A percentile compares a stretch with the other conserved stretches of the same genome.
Evolutionary conservation across 2,113 vertebrate species (phyloP).

Genomic region (Toxotes chatareus): DNA sequence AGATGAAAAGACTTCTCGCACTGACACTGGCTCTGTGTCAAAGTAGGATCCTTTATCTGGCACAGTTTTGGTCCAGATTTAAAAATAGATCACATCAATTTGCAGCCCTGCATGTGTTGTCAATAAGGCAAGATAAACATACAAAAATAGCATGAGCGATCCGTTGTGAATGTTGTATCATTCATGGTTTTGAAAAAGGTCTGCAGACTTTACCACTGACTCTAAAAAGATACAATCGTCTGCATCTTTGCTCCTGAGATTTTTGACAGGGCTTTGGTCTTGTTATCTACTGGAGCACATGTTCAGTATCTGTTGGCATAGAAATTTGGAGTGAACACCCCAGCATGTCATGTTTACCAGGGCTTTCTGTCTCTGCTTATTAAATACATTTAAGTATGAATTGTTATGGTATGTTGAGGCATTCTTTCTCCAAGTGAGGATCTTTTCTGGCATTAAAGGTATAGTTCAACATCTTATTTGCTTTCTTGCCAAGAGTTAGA

Average conservation of each 20-base stretch:
- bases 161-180: conserved; percentile 16
- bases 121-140: conserved; percentile 37
- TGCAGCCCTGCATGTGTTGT: conserved; percentile 43
- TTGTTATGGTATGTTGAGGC: not conserved
- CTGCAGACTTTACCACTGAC: conserved; percentile 19
- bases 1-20: conserved; percentile 55
- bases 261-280: conserved; percentile 40
- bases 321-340: conserved; percentile 21
- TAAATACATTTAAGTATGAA: not conserved
- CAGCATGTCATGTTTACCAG: not conserved
- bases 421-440: not conserved
- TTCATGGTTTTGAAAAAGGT: conserved; percentile 26
- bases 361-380: conserved; percentile 1
- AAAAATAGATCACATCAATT: conserved; percentile 60
- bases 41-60: conserved; percentile 59
- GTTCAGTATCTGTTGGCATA: conserved; percentile 25
- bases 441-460: conserved; percentile 8
- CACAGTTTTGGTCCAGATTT: conserved; percentile 61
- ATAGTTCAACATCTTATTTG: not conserved
- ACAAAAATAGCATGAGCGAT: conserved; percentile 34
- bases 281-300: conserved; percentile 48
- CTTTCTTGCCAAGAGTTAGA: not conserved
- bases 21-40: conserved; percentile 43
- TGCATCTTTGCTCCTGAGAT: conserved; percentile 41
- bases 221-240: conserved; percentile 29